These are phyloP conservation scores for Chionodraco myersi DNA, from an alignment of 2,113 vertebrate genomes.

Conservation along the genomic window DNA sequence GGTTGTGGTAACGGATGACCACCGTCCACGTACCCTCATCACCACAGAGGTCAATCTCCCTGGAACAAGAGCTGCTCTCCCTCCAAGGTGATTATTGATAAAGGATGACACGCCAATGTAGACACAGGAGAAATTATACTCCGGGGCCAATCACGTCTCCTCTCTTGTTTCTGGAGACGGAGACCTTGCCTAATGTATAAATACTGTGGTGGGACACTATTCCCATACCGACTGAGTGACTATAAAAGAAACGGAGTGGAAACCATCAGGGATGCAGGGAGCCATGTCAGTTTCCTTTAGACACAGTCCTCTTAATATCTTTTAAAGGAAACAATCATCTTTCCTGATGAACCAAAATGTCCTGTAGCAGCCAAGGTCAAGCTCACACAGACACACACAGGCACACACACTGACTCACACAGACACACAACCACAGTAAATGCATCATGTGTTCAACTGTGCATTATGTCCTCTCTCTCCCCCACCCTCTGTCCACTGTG, in stretches of 20 bases:
- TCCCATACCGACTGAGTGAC: constrained; percentile 75
- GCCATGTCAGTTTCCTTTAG: constrained; percentile 73
- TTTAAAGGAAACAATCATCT: constrained; percentile 82
- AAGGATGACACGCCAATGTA: constrained; percentile 73
- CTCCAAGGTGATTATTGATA: constrained; percentile 82
- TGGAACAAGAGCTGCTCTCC: constrained; percentile 53
- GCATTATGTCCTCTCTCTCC: constrained; percentile 46
- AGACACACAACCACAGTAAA: constrained; percentile 43
- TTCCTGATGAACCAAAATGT: constrained; percentile 77
- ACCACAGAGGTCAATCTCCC: constrained; percentile 75
- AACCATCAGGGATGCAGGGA: constrained; percentile 74
- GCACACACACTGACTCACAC: constrained; percentile 1
- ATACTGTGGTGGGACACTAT: constrained; percentile 71
- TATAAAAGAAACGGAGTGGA: constrained; percentile 75
- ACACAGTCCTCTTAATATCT: constrained; percentile 74
- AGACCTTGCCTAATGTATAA: constrained; percentile 76
- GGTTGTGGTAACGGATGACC: constrained; percentile 69
- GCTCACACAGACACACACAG: constrained; percentile 18
- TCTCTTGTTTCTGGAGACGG: constrained; percentile 56
- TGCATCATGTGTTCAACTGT: constrained; percentile 66
- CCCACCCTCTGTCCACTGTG: neutral
- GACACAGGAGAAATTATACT: constrained; percentile 67
- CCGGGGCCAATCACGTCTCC: constrained; percentile 61
- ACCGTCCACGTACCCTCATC: constrained; percentile 58
- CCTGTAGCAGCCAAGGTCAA: constrained; percentile 76